These are phyloP conservation scores for Blennius ocellaris DNA, from an alignment of 2,113 vertebrate genomes.

Conservation along the genomic window DNA sequence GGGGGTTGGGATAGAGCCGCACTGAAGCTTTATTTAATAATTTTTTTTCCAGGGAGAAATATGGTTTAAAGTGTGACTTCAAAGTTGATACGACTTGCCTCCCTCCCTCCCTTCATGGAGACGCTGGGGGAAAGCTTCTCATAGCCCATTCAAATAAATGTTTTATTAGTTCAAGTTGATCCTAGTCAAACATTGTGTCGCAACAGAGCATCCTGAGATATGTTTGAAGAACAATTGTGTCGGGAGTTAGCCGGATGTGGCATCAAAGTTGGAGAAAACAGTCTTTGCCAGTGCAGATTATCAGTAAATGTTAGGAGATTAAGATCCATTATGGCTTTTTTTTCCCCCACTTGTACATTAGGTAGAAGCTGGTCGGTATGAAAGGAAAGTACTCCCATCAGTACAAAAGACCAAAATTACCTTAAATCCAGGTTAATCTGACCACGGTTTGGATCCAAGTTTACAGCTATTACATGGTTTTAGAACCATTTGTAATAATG, in stretches of 20 bases:
- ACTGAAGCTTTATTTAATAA: slow-evolving; percentile 29
- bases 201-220: slow-evolving; percentile 29
- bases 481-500: too few species aligned
- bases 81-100: slow-evolving; percentile 44
- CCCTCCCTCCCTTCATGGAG: not conserved
- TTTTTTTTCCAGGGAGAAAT: slow-evolving; percentile 7
- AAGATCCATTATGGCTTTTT: slow-evolving; percentile 21
- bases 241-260: slow-evolving; percentile 18
- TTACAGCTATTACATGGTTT: not conserved
- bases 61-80: slow-evolving; percentile 62
- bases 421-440: not conserved
- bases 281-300: slow-evolving; percentile 14
- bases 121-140: not conserved
- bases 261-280: slow-evolving; percentile 12
- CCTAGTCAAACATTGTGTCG: slow-evolving; percentile 50
- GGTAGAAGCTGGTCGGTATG: slow-evolving; percentile 3
- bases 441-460: not conserved
- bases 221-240: slow-evolving; percentile 46
- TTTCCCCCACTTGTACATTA: not conserved
- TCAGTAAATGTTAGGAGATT: slow-evolving; percentile 32
- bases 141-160: slow-evolving; percentile 35
- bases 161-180: slow-evolving; percentile 54
- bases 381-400: slow-evolving; percentile 13
- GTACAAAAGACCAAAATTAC: not conserved
- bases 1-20: slow-evolving; percentile 36